These are phyloP conservation scores for Trichogramma evanescens DNA, from an alignment of 2,888 invertebrate species.

Conservation along the genomic window DNA sequence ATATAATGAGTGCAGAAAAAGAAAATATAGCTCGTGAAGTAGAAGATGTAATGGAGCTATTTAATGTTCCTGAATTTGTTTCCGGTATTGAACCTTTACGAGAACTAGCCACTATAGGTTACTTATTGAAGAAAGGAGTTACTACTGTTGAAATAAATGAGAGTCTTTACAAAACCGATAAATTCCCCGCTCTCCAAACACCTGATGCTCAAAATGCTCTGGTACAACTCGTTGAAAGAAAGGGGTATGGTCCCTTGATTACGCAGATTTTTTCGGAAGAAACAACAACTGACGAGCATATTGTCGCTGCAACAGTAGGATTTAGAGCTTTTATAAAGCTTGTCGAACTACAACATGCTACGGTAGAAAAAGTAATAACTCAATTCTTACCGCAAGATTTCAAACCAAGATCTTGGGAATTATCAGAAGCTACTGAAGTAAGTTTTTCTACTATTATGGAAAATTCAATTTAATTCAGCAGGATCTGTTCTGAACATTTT, in stretches of 20 bases:
- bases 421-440: slow-evolving; percentile 62
- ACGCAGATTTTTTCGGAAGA: slow-evolving; percentile 77
- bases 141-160: slow-evolving; percentile 67
- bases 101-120: slow-evolving; percentile 77
- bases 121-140: slow-evolving; percentile 68
- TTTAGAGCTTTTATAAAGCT: slow-evolving; percentile 81
- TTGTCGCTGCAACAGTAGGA: slow-evolving; percentile 72
- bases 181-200: slow-evolving; percentile 70
- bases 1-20: slow-evolving; percentile 39
- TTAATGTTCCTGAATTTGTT: slow-evolving; percentile 73
- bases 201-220: slow-evolving; percentile 80
- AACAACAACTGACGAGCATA: slow-evolving; percentile 68
- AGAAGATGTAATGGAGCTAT: slow-evolving; percentile 64
- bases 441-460: background rate
- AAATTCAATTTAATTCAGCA: no score
- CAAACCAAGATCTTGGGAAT: slow-evolving; percentile 73
- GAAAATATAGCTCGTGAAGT: slow-evolving; percentile 63
- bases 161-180: slow-evolving; percentile 68
- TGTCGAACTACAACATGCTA: slow-evolving; percentile 72
- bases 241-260: slow-evolving; percentile 74
- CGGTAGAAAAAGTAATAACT: slow-evolving; percentile 77
- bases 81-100: slow-evolving; percentile 71
- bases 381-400: slow-evolving; percentile 80
- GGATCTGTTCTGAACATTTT: no score
- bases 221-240: slow-evolving; percentile 75